phyloP scores from a whole-genome alignment of 2,888 invertebrate species.

The Xylocampa areola region DNA sequence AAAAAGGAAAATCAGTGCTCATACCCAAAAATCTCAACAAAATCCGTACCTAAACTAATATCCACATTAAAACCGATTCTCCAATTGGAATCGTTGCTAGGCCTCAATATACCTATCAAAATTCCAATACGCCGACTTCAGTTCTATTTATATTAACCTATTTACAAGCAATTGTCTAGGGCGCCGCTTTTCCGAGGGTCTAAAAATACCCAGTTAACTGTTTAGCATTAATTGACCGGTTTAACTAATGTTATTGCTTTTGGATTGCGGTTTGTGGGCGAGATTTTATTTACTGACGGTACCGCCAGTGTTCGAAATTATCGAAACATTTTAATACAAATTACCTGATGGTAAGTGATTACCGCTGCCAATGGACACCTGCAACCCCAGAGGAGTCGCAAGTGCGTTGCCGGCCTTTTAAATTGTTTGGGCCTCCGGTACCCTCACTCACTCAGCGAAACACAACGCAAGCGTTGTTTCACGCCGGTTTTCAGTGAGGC shows the following conservation, averaged over 20 bases:
- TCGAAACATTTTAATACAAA: too few species aligned
- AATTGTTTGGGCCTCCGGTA: too few species aligned
- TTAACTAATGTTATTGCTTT: not conserved
- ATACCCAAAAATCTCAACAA: not conserved
- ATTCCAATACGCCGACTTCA: slow-evolving; percentile 18
- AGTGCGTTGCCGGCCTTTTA: too few species aligned
- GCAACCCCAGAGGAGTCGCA: too few species aligned
- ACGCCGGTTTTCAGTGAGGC: too few species aligned
- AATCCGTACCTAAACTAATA: slow-evolving; percentile 1
- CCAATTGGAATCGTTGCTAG: slow-evolving; percentile 15
- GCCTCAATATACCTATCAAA: too few species aligned
- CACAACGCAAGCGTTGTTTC: too few species aligned
- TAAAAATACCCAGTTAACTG: slow-evolving; percentile 12
- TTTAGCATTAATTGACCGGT: slow-evolving; percentile 8
- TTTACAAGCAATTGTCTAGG: slow-evolving; percentile 33
- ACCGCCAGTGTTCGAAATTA: too few species aligned
- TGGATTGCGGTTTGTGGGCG: not conserved
- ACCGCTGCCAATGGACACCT: too few species aligned
- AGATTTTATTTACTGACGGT: not conserved
- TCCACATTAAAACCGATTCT: slow-evolving; percentile 1
- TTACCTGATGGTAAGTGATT: too few species aligned
- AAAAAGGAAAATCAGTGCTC: too few species aligned
- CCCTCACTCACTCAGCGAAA: too few species aligned
- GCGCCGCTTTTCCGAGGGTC: not conserved
- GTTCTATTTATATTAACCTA: slow-evolving; percentile 32